A percentile compares a stretch with the other conserved stretches of the same genome.
Conservation (phyloP, 2,888 invertebrate species). For the Drosophila dives region DNA sequence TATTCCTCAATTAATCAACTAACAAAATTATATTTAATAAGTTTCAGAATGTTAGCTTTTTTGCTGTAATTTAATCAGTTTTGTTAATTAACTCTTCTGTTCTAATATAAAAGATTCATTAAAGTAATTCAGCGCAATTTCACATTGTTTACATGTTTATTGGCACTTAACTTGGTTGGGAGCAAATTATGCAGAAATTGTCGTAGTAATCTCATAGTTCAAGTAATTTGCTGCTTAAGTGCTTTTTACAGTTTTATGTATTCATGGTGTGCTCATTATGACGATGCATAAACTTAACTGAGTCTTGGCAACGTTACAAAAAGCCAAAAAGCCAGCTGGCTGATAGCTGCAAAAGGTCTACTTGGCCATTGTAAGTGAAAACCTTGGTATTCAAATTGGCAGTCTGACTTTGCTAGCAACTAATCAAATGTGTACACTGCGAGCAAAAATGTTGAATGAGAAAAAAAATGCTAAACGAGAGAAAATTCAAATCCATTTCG, state of each 20-base stretch:
- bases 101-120: background rate
- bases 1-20: background rate
- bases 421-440: background rate
- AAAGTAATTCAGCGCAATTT: conserved; percentile 4
- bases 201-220: conserved; percentile 12
- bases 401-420: conserved; percentile 16
- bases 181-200: conserved; percentile 11
- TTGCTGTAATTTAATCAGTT: background rate
- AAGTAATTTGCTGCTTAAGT: conserved; percentile 30
- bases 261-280: conserved; percentile 4
- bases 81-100: background rate
- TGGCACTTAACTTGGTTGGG: conserved; percentile 17
- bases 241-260: conserved; percentile 37
- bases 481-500: conserved; percentile 5
- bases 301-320: conserved; percentile 6
- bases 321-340: background rate
- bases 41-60: background rate
- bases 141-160: conserved; percentile 19
- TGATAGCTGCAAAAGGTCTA: background rate
- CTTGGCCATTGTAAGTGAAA: background rate
- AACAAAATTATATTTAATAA: background rate
- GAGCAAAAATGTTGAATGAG: conserved; percentile 10
- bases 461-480: conserved; percentile 29
- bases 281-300: conserved; percentile 2
- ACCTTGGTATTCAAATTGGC: conserved; percentile 25